Percentiles rank a stretch among this genome's conserved stretches.
These are phyloP conservation scores for Harpagifer antarcticus DNA, from an alignment of 2,797 vertebrate species.

Conservation along the genomic window DNA sequence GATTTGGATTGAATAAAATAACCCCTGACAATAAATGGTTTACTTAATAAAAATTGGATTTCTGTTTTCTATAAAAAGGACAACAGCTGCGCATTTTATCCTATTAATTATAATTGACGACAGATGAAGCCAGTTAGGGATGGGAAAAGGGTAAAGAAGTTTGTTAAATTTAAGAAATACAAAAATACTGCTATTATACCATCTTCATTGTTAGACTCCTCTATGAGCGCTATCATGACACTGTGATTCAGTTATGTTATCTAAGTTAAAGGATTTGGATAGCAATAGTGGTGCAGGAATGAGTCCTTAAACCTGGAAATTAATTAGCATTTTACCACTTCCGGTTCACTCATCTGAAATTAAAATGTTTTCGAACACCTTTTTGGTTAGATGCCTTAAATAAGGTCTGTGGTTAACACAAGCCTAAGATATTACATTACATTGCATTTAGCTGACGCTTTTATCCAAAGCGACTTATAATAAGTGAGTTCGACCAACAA, in stretches of 20 bases:
- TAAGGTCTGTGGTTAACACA: too few species aligned
- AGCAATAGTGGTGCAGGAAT: neutral
- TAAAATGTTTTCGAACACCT: too few species aligned
- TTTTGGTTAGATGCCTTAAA: too few species aligned
- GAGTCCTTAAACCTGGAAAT: too few species aligned
- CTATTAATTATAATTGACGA: constrained; percentile 20
- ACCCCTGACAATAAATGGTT: constrained; percentile 20
- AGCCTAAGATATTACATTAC: too few species aligned
- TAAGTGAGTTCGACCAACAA: too few species aligned
- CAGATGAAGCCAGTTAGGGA: neutral
- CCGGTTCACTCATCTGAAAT: too few species aligned
- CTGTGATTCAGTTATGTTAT: neutral
- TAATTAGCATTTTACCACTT: too few species aligned
- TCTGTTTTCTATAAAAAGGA: constrained; percentile 12
- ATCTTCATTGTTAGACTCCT: neutral
- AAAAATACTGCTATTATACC: neutral
- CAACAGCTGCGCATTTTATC: constrained; percentile 1
- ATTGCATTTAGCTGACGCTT: too few species aligned
- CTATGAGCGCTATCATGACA: neutral
- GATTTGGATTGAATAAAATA: constrained; percentile 24
- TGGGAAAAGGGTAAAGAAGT: too few species aligned
- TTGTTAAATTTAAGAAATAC: neutral
- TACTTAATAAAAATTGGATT: constrained; percentile 32
- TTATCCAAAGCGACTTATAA: too few species aligned
- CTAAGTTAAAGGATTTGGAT: neutral